A percentile compares a stretch with the other conserved stretches of the same genome.
Evolutionary conservation across 2,888 invertebrate genomes (phyloP).

Genomic region (Gryllus longicercus): DNA sequence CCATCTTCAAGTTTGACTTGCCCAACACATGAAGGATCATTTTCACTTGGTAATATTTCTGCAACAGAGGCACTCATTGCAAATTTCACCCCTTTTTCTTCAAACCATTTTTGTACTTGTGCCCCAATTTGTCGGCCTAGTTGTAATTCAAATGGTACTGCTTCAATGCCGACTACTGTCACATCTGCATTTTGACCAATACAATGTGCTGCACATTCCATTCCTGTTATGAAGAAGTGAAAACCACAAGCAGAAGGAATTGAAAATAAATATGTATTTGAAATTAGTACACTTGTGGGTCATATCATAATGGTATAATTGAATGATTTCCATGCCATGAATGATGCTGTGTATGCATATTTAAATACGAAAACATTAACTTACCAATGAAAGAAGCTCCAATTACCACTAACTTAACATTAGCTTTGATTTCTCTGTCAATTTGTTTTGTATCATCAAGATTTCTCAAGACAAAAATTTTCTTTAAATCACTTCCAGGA

Average conservation of each 20-base stretch:
- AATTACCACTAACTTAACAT: constrained; percentile 76
- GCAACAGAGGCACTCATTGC: not conserved
- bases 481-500: constrained; percentile 66
- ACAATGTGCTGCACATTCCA: constrained; percentile 4
- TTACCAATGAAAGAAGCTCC: constrained; percentile 86
- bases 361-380: not conserved
- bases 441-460: constrained; percentile 70
- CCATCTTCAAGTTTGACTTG: not conserved
- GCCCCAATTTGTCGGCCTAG: not conserved
- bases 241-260: not conserved
- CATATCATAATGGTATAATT: no score
- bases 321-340: no score
- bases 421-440: constrained; percentile 56
- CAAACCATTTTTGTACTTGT: not conserved
- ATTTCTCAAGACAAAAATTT: constrained; percentile 71
- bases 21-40: not conserved
- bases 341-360: no score
- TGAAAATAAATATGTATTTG: no score
- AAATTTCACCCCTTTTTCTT: not conserved
- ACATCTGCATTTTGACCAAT: not conserved
- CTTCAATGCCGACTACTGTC: not conserved
- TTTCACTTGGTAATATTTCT: not conserved
- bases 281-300: no score
- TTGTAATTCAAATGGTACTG: not conserved
- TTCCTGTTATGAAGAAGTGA: not conserved